Conservation (phyloP, 1,140 invertebrate species). For the Dufourea novaeangliae region DNA sequence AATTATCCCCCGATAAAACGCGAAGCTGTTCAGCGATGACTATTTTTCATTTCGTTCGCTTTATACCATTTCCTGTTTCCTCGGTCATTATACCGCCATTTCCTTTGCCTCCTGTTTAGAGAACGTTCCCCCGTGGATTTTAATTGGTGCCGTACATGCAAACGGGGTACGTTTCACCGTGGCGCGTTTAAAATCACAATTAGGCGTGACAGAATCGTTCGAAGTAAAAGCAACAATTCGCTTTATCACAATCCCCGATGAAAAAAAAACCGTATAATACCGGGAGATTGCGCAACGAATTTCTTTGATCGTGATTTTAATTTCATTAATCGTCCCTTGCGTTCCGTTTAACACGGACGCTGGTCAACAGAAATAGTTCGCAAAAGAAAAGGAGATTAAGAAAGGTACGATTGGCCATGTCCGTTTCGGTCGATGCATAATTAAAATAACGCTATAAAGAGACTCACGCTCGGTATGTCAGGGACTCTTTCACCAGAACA, state of each 20-base stretch:
- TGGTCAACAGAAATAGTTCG: background rate
- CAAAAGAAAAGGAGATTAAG: no score
- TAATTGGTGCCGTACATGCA: constrained; percentile 34
- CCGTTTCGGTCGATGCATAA: background rate
- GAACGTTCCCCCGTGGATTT: constrained; percentile 1
- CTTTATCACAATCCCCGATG: background rate
- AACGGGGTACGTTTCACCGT: constrained; percentile 8
- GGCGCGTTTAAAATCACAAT: constrained; percentile 11
- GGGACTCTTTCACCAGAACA: no score
- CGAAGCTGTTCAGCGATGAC: background rate
- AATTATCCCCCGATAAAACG: background rate
- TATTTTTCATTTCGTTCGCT: constrained; percentile 1
- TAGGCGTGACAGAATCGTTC: background rate
- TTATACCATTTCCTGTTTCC: background rate
- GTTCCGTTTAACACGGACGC: background rate
- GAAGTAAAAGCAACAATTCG: background rate
- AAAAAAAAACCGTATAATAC: background rate
- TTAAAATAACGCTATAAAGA: constrained; percentile 11
- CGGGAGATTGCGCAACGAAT: background rate
- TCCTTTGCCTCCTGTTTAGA: constrained; percentile 4
- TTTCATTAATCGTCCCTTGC: background rate
- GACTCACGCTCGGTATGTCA: background rate
- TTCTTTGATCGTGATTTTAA: background rate
- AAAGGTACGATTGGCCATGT: no score
- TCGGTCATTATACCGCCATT: background rate